Evolutionary conservation across 1,140 invertebrate species (phyloP), one percentile per base, ranked within the genome.

Genomic region (Araneus ventricosus): DNA sequence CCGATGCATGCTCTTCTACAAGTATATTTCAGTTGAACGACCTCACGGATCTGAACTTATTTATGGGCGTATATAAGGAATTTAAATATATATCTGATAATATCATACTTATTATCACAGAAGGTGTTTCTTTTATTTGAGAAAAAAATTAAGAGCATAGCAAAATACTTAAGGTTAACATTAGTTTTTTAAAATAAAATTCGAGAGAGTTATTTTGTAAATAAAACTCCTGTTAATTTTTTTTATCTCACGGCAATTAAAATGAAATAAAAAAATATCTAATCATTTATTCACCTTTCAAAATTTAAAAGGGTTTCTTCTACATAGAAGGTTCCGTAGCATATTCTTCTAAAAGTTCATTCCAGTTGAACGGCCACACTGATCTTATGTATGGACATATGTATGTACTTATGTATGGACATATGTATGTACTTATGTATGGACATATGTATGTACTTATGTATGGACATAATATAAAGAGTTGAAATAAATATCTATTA

Each of bases 1-100:
- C 82, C 24, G 41, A 45, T 84, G n/a, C 34, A 24, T 84, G 39
- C 27, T 20, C 30, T 84, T 84, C 20, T 17, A 52, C 24, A 14
- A 52, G 24, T 41, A 52, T 84, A 84, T 45, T 84, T 84, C 45
- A 84, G 45, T 84, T 45, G 39, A 41, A 84, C 10, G 45, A 24
- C 39, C 52, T 84, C 45, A 22, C 22, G 6, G 30, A 75, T 75
- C 27, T 75, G 10, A 14, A 52, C 2, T 14, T 52, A 52, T 52
- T 52, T 52, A 52, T 52, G 45, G 10, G 3, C 10, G 17, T 52
- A 52, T 17, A 37, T 75, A 37, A 34, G 30, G 8, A 34, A 4
- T 67, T 75, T 75, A 75, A 75, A 75, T 75, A 75, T 34, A 34
- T 37, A 34, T 75, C 30, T 20, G 70, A 34, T 24, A 75, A 75